These are phyloP conservation scores for Caenorhabditis uteleia DNA, from an alignment of 2,888 invertebrate genomes.

Conservation along the genomic window DNA sequence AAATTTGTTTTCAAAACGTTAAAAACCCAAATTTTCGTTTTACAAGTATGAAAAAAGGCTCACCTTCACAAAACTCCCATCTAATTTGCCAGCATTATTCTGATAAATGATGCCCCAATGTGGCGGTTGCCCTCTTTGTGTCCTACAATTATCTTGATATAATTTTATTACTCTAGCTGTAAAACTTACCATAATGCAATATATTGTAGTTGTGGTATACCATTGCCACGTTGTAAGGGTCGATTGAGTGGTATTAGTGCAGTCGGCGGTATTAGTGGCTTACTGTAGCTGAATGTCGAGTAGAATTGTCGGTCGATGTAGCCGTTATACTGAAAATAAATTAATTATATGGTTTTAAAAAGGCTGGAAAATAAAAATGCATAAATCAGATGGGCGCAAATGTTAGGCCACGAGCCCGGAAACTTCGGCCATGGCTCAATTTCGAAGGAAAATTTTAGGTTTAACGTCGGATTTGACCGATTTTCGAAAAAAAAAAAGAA, in stretches of 20 bases:
- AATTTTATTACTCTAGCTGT: too few relatives aligned
- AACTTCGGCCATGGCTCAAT: too few relatives aligned
- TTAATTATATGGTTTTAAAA: neutral
- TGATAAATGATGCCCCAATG: constrained; percentile 40
- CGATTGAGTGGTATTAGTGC: constrained; percentile 40
- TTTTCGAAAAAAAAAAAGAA: constrained; percentile 2
- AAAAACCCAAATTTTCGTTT: too few relatives aligned
- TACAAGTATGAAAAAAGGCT: too few relatives aligned
- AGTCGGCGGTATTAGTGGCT: constrained; percentile 32
- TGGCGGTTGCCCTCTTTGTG: constrained; percentile 37
- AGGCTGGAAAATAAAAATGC: neutral
- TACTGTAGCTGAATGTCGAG: constrained; percentile 36
- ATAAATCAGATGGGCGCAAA: neutral
- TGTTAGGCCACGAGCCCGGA: neutral
- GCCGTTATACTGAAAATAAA: constrained; percentile 45
- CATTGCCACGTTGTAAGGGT: constrained; percentile 38
- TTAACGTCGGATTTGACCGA: neutral
- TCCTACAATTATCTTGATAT: constrained; percentile 29
- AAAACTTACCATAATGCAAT: constrained; percentile 38
- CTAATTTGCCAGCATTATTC: constrained; percentile 24
- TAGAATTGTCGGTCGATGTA: constrained; percentile 39
- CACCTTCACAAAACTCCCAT: constrained; percentile 41
- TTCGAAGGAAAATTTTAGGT: neutral
- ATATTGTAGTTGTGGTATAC: constrained; percentile 33
- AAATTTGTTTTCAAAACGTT: too few relatives aligned